A percentile compares a stretch with the other conserved stretches of the same genome.
Conservation (phyloP, 2,797 vertebrate species). For the Pangasius krempfi region DNA sequence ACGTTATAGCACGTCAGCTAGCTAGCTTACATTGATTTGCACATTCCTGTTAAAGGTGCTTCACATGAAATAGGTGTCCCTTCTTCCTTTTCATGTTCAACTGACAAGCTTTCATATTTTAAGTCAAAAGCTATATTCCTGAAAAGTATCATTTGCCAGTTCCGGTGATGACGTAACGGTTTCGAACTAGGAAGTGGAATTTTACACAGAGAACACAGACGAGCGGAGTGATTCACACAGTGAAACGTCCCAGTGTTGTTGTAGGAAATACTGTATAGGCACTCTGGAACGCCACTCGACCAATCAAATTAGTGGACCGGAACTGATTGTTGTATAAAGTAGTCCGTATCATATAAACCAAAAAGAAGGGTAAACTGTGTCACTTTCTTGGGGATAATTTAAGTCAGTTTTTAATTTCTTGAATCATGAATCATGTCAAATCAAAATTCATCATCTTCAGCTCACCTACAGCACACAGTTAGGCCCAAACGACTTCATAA, state of each 20-base stretch:
- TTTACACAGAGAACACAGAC: neutral
- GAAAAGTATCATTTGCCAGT: neutral
- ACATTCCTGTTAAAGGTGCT: neutral
- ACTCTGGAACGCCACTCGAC: too few species aligned
- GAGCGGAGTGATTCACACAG: neutral
- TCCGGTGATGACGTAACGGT: neutral
- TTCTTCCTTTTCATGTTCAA: neutral
- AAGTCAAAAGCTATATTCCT: neutral
- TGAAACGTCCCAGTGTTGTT: neutral
- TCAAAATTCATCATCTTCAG: too few species aligned
- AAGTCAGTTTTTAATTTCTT: too few species aligned
- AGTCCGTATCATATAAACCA: neutral
- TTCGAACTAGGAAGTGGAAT: neutral
- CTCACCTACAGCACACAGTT: too few species aligned
- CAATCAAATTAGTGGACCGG: neutral
- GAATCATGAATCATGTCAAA: too few species aligned
- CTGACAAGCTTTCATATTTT: neutral
- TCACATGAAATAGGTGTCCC: neutral
- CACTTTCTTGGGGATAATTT: neutral
- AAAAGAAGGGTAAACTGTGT: neutral
- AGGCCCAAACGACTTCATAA: too few species aligned
- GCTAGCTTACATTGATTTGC: too few species aligned
- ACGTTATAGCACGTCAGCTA: too few species aligned
- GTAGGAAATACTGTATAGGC: too few species aligned
- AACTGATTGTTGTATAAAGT: neutral